Conservation (phyloP, 2,113 vertebrate species). For the Bombycilla garrulus region DNA sequence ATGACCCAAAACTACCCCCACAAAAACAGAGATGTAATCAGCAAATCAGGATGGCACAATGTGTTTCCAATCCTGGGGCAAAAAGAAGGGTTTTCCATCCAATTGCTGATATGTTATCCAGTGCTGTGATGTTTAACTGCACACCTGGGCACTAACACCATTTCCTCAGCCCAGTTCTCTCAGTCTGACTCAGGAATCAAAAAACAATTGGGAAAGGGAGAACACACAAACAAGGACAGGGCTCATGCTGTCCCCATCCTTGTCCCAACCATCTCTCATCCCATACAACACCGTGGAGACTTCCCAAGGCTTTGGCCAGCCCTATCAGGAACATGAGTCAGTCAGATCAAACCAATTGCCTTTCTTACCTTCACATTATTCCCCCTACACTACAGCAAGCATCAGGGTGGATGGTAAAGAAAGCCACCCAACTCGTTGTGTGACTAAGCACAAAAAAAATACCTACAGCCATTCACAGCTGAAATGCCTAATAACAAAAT, state of each 20-base stretch:
- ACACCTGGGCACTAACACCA: neutral
- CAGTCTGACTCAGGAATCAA: neutral
- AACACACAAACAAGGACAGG: neutral
- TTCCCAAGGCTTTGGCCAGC: neutral
- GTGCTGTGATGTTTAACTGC: neutral
- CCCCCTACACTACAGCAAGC: neutral
- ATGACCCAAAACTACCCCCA: neutral
- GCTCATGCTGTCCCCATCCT: rapidly evolving
- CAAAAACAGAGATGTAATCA: neutral
- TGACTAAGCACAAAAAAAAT: neutral
- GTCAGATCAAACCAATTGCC: neutral
- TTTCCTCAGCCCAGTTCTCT: neutral
- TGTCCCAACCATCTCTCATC: neutral
- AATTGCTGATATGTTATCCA: neutral
- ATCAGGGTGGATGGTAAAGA: rapidly evolving
- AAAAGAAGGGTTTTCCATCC: neutral
- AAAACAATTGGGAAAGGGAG: neutral
- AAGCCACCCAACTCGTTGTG: neutral
- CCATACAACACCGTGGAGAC: neutral
- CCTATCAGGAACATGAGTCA: neutral
- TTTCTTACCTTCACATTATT: neutral
- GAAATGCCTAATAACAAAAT: neutral
- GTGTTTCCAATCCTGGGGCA: neutral
- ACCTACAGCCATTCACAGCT: neutral
- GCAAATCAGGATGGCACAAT: neutral